Evolutionary conservation across 2,888 invertebrate genomes (phyloP), one percentile per base, ranked within the genome.

Genomic region (Augochlorella aurata): DNA sequence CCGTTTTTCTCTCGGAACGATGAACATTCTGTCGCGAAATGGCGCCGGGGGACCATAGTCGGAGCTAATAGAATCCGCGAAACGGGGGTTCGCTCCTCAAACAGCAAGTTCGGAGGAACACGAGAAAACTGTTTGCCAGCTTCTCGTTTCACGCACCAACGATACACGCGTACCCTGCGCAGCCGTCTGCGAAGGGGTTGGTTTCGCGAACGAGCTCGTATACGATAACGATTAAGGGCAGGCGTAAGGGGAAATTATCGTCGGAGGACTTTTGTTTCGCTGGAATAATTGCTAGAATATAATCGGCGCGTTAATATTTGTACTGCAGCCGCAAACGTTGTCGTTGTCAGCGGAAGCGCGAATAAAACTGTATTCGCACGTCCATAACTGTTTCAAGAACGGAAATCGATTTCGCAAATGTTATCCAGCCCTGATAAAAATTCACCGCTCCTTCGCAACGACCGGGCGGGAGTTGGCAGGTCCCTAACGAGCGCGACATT

Each of bases 121-220:
- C 61, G 85, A 85, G 88, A 88, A 88, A 88, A 88, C 81, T 87
- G 83, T 88, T 88, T 87, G 88, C 85, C 78, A 63, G 83, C 70
- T 73, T 81, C 81, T 79, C 79, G 82, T 85, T 82, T 78, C 72
- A 85, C 74, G 76, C 80, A 82, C 73, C 44, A 73, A 79, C 72
- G 67, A 79, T 61, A 68, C 66, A 72, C 74, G 68, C 79, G 73
- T 74, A 74, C 38, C 47, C 52, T 21, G 3, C 58, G 58, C 16
- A 14, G 58, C 16, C 58, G 24, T 47, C 47, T 47, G 9, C 58
- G 76, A 61, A 71, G 67, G 78, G 75, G 77, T 72, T 63, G 49
- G 73, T 29, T 65, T 67, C 58, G 69, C 67, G 69, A 72, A 76
- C 76, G 69, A 72, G 73, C 84, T 71, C 76, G 82, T 82, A 79